These are phyloP conservation scores for Rhabdomys dilectus DNA, from an alignment of 2,113 vertebrate genomes.

Conservation along the genomic window DNA sequence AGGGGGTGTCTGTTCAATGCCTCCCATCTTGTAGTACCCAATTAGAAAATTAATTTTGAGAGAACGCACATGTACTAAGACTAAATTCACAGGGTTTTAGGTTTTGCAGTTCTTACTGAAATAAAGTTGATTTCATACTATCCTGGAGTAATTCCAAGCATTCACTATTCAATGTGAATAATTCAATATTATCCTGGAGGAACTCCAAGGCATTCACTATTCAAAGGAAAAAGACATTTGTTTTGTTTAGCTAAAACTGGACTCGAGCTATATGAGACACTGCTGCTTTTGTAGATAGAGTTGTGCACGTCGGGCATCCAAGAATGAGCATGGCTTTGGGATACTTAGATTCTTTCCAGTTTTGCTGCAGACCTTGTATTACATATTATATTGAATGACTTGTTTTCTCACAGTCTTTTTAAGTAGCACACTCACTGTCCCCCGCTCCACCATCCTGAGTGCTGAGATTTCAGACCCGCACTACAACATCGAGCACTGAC, in stretches of 20 bases:
- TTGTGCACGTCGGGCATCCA: conserved; percentile 51
- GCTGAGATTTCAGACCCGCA: background rate
- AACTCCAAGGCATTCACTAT: conserved; percentile 74
- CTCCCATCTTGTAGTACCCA: background rate
- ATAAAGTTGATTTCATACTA: conserved; percentile 72
- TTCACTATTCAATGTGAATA: conserved; percentile 76
- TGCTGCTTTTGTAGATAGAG: conserved; percentile 57
- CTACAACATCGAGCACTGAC: background rate
- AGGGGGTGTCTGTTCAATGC: conserved; percentile 3
- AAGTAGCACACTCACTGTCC: background rate
- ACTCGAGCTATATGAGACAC: conserved; percentile 51
- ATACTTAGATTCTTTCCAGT: conserved; percentile 40
- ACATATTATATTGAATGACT: conserved; percentile 24
- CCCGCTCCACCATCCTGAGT: no score
- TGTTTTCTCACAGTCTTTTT: background rate
- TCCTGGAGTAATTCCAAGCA: conserved; percentile 73
- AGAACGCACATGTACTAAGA: conserved; percentile 14
- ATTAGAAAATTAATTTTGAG: conserved; percentile 57
- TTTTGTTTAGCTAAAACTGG: conserved; percentile 76
- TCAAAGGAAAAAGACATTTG: conserved; percentile 74
- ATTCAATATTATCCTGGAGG: conserved; percentile 74
- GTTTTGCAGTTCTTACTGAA: conserved; percentile 64
- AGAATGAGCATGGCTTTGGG: conserved; percentile 52
- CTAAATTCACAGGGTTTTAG: conserved; percentile 54
- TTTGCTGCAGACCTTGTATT: background rate